A percentile compares a stretch with the other conserved stretches of the same genome.
Evolutionary conservation across 1,140 invertebrate genomes (phyloP).

Genomic region (Anagrus nilaparvatae): DNA sequence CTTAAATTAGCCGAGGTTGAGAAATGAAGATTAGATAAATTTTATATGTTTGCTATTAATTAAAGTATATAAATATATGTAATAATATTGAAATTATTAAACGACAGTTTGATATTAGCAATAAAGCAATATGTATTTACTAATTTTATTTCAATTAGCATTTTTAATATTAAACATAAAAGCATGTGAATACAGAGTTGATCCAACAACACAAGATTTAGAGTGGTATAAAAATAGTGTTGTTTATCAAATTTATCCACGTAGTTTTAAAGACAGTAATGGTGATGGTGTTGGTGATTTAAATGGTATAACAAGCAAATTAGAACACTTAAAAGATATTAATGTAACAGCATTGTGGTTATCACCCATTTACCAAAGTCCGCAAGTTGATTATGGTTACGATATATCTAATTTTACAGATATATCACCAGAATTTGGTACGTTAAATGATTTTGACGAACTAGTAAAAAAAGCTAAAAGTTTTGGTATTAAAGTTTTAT

Average conservation of each 20-base stretch:
- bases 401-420: conserved; percentile 41
- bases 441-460: conserved; percentile 41
- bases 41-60: too few relatives aligned
- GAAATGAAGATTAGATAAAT: too few relatives aligned
- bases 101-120: too few relatives aligned
- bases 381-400: conserved; percentile 44
- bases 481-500: conserved; percentile 47
- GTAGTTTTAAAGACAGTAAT: conserved; percentile 60
- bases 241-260: conserved; percentile 70
- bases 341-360: conserved; percentile 44
- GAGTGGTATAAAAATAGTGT: conserved; percentile 66
- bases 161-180: background rate
- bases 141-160: background rate
- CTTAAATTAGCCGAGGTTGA: too few relatives aligned
- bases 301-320: conserved; percentile 30
- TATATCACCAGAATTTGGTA: conserved; percentile 44
- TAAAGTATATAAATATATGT: too few relatives aligned
- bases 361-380: conserved; percentile 45
- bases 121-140: too few relatives aligned
- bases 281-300: conserved; percentile 69
- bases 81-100: too few relatives aligned
- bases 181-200: background rate
- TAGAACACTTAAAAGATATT: conserved; percentile 26
- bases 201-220: background rate
- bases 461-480: conserved; percentile 29